A percentile compares a stretch with the other conserved stretches of the same genome.
Conservation (phyloP, 2,797 vertebrate species). For the Tamandua tetradactyla region DNA sequence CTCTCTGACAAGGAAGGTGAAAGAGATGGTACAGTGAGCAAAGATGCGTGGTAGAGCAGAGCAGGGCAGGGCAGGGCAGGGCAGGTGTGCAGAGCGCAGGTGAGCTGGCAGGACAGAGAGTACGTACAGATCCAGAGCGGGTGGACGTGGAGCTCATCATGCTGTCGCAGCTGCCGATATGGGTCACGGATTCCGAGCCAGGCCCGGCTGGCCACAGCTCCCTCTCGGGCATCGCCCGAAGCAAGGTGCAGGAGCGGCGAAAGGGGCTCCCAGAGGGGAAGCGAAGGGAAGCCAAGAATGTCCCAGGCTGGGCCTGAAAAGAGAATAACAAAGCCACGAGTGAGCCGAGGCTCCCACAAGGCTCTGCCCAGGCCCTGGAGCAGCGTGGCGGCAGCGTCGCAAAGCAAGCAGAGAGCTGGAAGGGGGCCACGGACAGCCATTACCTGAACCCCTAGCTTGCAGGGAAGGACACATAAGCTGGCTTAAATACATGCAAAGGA, state of each 20-base stretch:
- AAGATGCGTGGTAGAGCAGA: not conserved
- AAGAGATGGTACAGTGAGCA: slow-evolving; percentile 39
- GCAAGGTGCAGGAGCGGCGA: slow-evolving; percentile 67
- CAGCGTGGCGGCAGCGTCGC: not conserved
- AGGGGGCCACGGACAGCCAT: not conserved
- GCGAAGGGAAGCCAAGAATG: slow-evolving; percentile 72
- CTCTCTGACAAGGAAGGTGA: slow-evolving; percentile 19
- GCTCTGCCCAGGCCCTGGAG: slow-evolving; percentile 56
- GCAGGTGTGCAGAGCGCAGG: not conserved
- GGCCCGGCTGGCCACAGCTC: slow-evolving; percentile 89
- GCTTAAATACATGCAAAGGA: not conserved
- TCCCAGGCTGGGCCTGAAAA: slow-evolving; percentile 81
- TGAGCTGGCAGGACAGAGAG: not conserved
- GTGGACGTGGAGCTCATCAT: slow-evolving; percentile 89
- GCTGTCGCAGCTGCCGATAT: slow-evolving; percentile 90
- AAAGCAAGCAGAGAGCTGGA: slow-evolving; percentile 64
- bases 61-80: not conserved
- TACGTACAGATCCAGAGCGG: slow-evolving; percentile 85
- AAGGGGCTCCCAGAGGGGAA: slow-evolving; percentile 74
- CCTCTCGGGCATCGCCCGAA: slow-evolving; percentile 90
- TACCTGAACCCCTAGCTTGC: not conserved
- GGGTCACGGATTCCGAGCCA: slow-evolving; percentile 84
- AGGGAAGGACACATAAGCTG: not conserved
- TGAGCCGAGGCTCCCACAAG: slow-evolving; percentile 42
- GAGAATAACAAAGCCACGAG: slow-evolving; percentile 75